Percentiles rank a stretch among this genome's conserved stretches.
Evolutionary conservation across 1,140 invertebrate genomes (phyloP).

Genomic region (Musca domestica): DNA sequence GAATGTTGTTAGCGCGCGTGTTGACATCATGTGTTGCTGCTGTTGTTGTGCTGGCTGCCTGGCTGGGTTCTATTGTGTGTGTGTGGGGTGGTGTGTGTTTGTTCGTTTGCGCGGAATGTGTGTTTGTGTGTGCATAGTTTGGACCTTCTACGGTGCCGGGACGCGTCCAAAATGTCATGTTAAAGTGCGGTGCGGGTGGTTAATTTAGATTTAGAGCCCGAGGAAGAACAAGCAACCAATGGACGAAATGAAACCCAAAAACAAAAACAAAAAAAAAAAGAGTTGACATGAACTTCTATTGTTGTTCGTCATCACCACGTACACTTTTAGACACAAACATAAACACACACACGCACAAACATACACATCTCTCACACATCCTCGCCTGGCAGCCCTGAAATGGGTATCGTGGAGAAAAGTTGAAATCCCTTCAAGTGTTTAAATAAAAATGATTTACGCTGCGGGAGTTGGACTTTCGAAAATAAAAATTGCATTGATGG

Average conservation of each 20-base stretch:
- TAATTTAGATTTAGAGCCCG: slow-evolving; percentile 16
- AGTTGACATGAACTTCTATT: slow-evolving; percentile 19
- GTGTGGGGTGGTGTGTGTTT: not conserved
- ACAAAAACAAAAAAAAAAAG: slow-evolving; percentile 4
- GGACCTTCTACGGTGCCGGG: not conserved
- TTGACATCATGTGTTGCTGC: slow-evolving; percentile 10
- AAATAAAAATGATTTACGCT: slow-evolving; percentile 21
- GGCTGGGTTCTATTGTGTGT: not conserved
- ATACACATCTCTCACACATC: too few species aligned
- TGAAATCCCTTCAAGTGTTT: slow-evolving; percentile 18
- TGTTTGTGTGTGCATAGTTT: not conserved
- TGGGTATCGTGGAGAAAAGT: too few species aligned
- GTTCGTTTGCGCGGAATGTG: not conserved
- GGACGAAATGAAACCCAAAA: not conserved
- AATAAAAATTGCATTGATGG: too few species aligned
- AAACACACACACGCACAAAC: too few species aligned
- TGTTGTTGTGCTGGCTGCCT: not conserved
- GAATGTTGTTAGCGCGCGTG: slow-evolving; percentile 15
- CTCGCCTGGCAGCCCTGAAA: too few species aligned
- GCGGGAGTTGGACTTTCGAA: slow-evolving; percentile 11
- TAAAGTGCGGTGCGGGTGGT: slow-evolving; percentile 17
- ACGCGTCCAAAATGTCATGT: not conserved
- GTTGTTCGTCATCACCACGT: slow-evolving; percentile 6
- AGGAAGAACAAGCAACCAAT: not conserved
- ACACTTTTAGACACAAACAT: too few species aligned